phyloP scores from a whole-genome alignment of 2,888 invertebrate genomes.

The Rotaria magnacalcarata region DNA sequence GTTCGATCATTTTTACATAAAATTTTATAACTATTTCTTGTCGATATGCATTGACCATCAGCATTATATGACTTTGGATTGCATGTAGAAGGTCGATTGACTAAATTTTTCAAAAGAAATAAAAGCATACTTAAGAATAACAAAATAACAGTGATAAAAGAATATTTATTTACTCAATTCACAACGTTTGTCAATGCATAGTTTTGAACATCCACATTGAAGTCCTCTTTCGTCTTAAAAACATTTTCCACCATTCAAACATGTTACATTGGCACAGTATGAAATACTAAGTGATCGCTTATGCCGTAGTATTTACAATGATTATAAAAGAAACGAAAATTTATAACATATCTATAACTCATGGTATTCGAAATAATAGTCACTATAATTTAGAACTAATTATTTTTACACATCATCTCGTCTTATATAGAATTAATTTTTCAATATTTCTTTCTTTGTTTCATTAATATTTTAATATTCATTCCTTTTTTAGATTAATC shows the following conservation, averaged over 20 bases:
- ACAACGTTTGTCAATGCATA: background rate
- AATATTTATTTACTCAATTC: background rate
- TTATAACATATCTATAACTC: background rate
- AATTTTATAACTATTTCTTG: slow-evolving; percentile 29
- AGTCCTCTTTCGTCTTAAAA: background rate
- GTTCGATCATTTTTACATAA: slow-evolving; percentile 34
- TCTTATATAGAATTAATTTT: no score
- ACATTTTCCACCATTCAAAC: slow-evolving; percentile 34
- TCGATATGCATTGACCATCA: slow-evolving; percentile 47
- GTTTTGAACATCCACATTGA: background rate
- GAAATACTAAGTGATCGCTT: background rate
- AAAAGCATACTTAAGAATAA: background rate
- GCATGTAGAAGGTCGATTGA: slow-evolving; percentile 15
- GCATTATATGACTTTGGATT: slow-evolving; percentile 47
- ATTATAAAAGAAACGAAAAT: background rate
- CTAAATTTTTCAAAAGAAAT: background rate
- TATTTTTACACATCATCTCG: slow-evolving; percentile 15
- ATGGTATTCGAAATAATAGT: slow-evolving; percentile 18
- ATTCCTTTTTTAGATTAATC: no score
- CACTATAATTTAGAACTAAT: background rate
- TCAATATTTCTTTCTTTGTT: no score
- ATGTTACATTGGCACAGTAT: background rate
- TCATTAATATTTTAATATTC: no score
- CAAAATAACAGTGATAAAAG: background rate
- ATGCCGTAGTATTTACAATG: background rate